Evolutionary conservation across 2,797 vertebrate genomes (phyloP), one percentile per base, ranked within the genome.

Genomic region (Melanotaenia parkinsoni): DNA sequence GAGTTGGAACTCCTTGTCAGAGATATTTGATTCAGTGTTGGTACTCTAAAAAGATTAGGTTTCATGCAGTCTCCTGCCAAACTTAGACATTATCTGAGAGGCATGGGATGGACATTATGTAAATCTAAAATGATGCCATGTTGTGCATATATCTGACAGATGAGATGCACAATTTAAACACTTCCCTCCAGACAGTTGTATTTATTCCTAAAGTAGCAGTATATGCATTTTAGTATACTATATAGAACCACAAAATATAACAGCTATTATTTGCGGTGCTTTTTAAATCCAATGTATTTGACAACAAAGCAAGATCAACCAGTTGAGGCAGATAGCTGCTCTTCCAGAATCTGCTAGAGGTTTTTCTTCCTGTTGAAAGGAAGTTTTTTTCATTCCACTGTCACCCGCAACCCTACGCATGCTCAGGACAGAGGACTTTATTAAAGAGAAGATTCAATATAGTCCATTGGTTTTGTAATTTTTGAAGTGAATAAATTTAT

Each of bases 1-100:
- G 79, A 79, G 85, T 76, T 57, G 77, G 54, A 79, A 79, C 73
- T 82, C 58, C 70, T 75, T 77, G 88, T 77, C 79, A 88, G 77
- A 72, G 76, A 71, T 72, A 67, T 80, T 85, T 64, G 79, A 84
- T 82, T 79, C 50, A 5, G 51, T 83, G 76, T 77, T 40, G 16
- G 69, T 67, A 54, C 84, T 86, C 53, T 0, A 73, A 81, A 73
- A 64, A 51, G 59, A 83, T 86, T 74, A 78, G 74, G 65, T 83
- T 58, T 79, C n/a, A 35, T 64, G 61, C 58, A 32, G 28, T 32
- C 54, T 32, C 54, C 54, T 2, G 32, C 63, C 70, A 38, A 9
- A 71, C 58, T 72, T 51, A 73, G 70, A 67, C 54, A 50, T 54
- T 79, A 62, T 69, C 67, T 72, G 68, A 77, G 68, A 82, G 67